Base-by-base conservation (phyloP, 2,888 invertebrate genomes). In the Anthoptus insignis region DNA sequence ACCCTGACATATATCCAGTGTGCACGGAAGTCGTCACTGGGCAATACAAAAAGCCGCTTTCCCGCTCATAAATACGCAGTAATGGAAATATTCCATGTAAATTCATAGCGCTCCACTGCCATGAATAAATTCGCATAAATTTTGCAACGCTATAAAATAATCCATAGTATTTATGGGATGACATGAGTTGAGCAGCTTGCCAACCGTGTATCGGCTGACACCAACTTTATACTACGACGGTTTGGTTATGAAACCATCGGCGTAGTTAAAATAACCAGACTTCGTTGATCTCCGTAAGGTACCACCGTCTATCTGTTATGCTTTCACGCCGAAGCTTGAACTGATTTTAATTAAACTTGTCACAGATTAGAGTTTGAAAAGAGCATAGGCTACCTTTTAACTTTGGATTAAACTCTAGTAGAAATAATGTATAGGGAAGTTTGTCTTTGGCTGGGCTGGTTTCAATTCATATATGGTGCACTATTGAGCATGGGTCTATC, bases 91-190 rank as follows among this genome's bases (percentile, higher is more conserved):
- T 61, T 54, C 32, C 32, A 24, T 61, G 54, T 54, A 61, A 54
- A 47, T 34, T 45, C 54, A 47, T 54, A 54, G 53, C 14, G 32
- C 24, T 45, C 45, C 21, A 27, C 29, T 32, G 37, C 37, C 63
- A 63, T 63, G 63, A 63, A 63, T 63, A 63, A 56, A 56, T 63
- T 56, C 63, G 63, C 54, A 63, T 63, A 63, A 63, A 63, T 63
- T 63, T 63, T 21, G 49, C 47, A 14, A 47, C 16, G 49, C 34
- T 63, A 56, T 56, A 63, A 63, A 63, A 63, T 63, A 63, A 63
- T 56, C 63, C 56, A 63, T 56, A 56, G 37, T 63, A 47, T 63
- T 63, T 56, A 54, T 37, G 49, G 37, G 22, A 47, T 37, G 56
- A 63, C 61, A 63, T 56, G 47, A 47, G 54, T 49, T 21, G 24